Evolutionary conservation across 92 coral and sea anemone species (phyloP).

Genomic region (Phenganax marumi): DNA sequence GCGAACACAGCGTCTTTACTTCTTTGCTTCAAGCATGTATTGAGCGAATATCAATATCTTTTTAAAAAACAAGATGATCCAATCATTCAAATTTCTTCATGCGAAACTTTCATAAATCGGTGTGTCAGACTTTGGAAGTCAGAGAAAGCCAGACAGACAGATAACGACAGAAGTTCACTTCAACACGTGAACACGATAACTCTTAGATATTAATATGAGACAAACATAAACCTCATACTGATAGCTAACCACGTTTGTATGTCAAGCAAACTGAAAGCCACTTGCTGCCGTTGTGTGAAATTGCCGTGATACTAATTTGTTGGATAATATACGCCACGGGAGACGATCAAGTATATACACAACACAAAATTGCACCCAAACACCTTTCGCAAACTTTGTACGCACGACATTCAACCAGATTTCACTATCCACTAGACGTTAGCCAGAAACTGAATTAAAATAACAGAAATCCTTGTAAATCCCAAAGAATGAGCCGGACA

Average conservation of each 20-base stretch:
- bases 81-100: not conserved
- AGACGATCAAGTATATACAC: not conserved
- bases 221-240: constrained; percentile 10
- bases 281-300: not conserved
- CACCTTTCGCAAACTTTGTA: not conserved
- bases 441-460: not conserved
- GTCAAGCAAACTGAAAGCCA: not conserved
- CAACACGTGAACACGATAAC: constrained; percentile 5
- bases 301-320: constrained; percentile 8
- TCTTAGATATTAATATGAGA: too few species aligned
- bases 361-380: not conserved
- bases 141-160: not conserved
- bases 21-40: not conserved
- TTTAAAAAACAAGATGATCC: not conserved
- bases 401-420: not conserved
- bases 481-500: not conserved
- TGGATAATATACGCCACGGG: constrained; percentile 8
- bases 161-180: constrained; percentile 3
- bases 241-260: not conserved
- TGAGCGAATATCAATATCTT: not conserved
- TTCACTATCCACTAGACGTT: too few species aligned
- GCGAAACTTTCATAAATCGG: not conserved
- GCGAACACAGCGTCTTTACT: not conserved
- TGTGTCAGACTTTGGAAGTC: not conserved
- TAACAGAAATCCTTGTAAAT: not conserved